Base-by-base conservation (phyloP, 2,797 vertebrate species). In the Buceros bicornis region DNA sequence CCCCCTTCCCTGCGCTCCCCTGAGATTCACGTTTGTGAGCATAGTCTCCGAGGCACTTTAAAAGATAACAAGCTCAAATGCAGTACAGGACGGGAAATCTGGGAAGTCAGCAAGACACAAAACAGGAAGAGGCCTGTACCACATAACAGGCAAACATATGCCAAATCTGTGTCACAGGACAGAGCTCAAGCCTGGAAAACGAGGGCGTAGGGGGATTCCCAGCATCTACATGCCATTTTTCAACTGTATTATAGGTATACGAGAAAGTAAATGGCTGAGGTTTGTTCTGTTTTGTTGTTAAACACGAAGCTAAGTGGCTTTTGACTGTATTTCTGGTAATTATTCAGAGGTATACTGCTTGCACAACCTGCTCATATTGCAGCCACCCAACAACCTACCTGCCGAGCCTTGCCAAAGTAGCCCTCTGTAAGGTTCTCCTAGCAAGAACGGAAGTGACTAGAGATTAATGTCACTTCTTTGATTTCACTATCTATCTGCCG, bases 111-210 rank as follows among this genome's bases (percentile, higher is more conserved):
- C 0, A 14, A 91, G 89, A 94, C 70, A 87, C 78, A 69, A 69
- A 93, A 79, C 58, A 95, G 87, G 95, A 93, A 93, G 60, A 74
- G 40, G 72, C 40, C 84, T 66, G 56, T 82, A 57, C 73, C 95
- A 94, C 93, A 76, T 17, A 89, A 51, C 0, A 82, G 58, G 80
- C 69, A 72, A 81, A 57, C 17, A 37, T 6, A 15, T 9, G n/a
- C 47, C 62, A 82, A 71, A 86, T 62, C 70, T 58, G 29, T 88
- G 84, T 60, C 91, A 76, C 13, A 42, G 73, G 94, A 48, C 73
- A 53, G 56, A 88, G 40, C 31, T 87, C 58, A 26, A 48, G 60
- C 28, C 77, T 53, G 42, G 62, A 79, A 94, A 94, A 83, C 1
- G 3, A 91, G 43, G 24, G 65, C 2, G 0, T 17, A 35, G 26